These are phyloP conservation scores for Casuarius casuarius DNA, from an alignment of 2,113 vertebrate species.

Conservation along the genomic window DNA sequence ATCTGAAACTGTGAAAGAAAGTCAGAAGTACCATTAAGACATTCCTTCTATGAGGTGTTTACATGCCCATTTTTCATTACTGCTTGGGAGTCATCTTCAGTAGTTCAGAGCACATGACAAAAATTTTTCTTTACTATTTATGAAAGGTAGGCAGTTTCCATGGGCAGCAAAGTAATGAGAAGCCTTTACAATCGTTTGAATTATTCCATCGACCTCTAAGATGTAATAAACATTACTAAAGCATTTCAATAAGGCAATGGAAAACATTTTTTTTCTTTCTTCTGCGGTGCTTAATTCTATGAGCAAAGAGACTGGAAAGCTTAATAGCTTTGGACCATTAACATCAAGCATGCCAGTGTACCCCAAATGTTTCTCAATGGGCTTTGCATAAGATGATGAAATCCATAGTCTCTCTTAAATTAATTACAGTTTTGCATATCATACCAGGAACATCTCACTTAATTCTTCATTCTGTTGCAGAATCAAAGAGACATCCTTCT, in stretches of 20 bases:
- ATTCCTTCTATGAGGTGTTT: background rate
- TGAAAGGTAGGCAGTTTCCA: background rate
- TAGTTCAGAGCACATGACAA: background rate
- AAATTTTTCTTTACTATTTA: background rate
- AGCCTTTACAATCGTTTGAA: conserved; percentile 9
- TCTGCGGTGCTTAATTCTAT: background rate
- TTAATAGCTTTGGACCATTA: conserved; percentile 10
- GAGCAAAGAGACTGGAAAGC: background rate
- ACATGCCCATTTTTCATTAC: background rate
- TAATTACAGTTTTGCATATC: background rate
- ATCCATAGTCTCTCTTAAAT: background rate
- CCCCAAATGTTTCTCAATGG: background rate
- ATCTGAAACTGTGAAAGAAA: background rate
- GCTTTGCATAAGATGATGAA: background rate
- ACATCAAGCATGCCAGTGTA: background rate
- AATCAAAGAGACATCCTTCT: background rate
- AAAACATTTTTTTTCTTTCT: conserved; percentile 33
- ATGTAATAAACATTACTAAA: conserved; percentile 14
- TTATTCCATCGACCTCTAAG: background rate
- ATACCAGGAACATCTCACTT: background rate
- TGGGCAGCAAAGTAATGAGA: background rate
- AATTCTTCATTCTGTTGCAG: conserved; percentile 7
- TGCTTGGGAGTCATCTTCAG: background rate
- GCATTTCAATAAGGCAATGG: background rate
- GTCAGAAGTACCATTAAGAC: background rate